These are phyloP conservation scores for Amblyraja radiata DNA, from an alignment of 2,797 vertebrate genomes.

Conservation along the genomic window DNA sequence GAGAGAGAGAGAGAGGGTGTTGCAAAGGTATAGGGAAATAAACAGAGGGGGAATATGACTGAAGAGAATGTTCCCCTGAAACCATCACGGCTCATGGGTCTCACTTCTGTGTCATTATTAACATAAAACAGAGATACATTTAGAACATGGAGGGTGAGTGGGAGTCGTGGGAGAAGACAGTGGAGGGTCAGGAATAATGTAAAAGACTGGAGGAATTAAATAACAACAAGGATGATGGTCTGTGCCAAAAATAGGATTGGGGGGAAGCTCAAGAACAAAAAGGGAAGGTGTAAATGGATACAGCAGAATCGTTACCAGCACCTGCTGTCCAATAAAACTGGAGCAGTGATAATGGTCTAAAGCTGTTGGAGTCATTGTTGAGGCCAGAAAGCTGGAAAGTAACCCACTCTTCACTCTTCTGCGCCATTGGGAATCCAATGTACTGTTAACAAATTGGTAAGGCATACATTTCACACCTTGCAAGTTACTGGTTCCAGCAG, in stretches of 20 bases:
- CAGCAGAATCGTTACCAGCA: neutral
- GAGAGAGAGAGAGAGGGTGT: too few relatives aligned
- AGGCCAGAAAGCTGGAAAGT: neutral
- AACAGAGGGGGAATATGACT: too few relatives aligned
- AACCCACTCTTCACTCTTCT: neutral
- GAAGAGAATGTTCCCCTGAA: too few relatives aligned
- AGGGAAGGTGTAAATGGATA: neutral
- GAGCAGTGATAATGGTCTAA: neutral
- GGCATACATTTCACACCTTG: neutral
- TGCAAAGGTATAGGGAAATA: too few relatives aligned
- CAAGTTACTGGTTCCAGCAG: neutral
- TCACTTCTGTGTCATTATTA: too few relatives aligned
- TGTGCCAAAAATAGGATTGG: too few relatives aligned
- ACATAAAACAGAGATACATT: neutral
- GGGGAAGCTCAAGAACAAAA: neutral
- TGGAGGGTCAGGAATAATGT: neutral
- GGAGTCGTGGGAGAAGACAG: neutral
- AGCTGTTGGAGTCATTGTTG: neutral
- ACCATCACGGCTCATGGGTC: too few relatives aligned
- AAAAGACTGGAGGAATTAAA: neutral
- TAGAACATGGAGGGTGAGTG: neutral
- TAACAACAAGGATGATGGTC: neutral
- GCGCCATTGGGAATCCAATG: neutral
- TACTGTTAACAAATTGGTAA: neutral
- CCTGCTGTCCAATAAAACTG: neutral